Base-by-base conservation (phyloP, 2,888 invertebrate genomes). In the Odontocerum albicorne region DNA sequence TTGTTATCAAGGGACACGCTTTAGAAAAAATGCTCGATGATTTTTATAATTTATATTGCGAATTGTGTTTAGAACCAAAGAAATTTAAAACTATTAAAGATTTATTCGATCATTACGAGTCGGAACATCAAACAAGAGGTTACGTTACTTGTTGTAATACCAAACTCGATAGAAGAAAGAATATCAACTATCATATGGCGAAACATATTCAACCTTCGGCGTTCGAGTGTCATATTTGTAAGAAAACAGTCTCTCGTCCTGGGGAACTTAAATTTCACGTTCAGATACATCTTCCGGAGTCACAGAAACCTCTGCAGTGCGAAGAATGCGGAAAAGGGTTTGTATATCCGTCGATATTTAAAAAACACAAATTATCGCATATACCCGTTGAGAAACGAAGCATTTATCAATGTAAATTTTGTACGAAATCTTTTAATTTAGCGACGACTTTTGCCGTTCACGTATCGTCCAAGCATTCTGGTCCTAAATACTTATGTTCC, bases 401-500 rank as follows among this genome's bases (percentile, higher is more conserved):
- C 10, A 20, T 31, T 10, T 55, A 35, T 36, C 12, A 49, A 20
- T 49, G 49, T 38, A 33, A 49, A 38, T 17, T 38, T 10, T 49
- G 49, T 35, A 12, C 15, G 2, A 49, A 49, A 22, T 38, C 19
- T 35, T 46, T 46, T 31, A 46, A 21, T 31, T 16, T 46, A 10
- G 43, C 43, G 4, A 43, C 27, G 4, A 15, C 27, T 8, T 40
- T 17, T 15, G 15, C 19, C 7, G 35, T 27, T 2, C 54, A 55
- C 17, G 27, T 55, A 13, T 17, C 47, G 3, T 20, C 42, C 1
- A 22, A 49, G 10, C 54, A 55, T 31, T 16, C 40, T 4, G 49
- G 17, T 15, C 22, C 20, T 1, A 55, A 40, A 40, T 63, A 62
- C 49, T 49, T 65, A 20, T 65, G 65, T 35, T 58, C 58, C 12